Conservation (phyloP, 2,888 invertebrate species). For the Polylopha cassiicola region DNA sequence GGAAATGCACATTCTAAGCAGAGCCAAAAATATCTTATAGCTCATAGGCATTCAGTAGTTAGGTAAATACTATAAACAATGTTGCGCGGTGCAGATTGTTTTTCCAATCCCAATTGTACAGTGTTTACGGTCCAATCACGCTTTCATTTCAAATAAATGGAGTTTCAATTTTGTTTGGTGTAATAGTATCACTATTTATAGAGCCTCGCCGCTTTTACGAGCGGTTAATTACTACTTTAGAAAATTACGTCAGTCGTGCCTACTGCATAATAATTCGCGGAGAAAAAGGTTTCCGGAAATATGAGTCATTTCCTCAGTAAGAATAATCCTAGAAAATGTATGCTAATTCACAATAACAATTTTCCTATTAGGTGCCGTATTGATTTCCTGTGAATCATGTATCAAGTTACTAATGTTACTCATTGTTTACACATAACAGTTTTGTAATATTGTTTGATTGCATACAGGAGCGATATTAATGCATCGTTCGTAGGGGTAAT, state of each 20-base stretch:
- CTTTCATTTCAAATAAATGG: slow-evolving; percentile 31
- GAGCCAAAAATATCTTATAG: slow-evolving; percentile 49
- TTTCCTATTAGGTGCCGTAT: too few relatives aligned
- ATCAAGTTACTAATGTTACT: too few relatives aligned
- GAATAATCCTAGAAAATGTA: too few relatives aligned
- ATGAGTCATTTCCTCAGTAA: too few relatives aligned
- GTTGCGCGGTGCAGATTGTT: slow-evolving; percentile 14
- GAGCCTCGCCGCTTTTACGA: too few relatives aligned
- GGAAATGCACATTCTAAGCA: slow-evolving; percentile 53
- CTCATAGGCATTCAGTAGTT: slow-evolving; percentile 11
- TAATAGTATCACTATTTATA: too few relatives aligned
- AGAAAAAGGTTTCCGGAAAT: too few relatives aligned
- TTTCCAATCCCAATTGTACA: slow-evolving; percentile 32
- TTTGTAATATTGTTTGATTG: slow-evolving; percentile 12
- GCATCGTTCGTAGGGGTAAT: slow-evolving; percentile 2
- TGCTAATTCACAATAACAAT: too few relatives aligned
- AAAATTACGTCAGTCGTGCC: too few relatives aligned
- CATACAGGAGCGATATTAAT: slow-evolving; percentile 14
- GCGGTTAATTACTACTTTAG: too few relatives aligned
- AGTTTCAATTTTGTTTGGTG: slow-evolving; percentile 32
- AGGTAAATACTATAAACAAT: slow-evolving; percentile 9
- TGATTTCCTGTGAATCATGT: too few relatives aligned
- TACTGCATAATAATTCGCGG: too few relatives aligned
- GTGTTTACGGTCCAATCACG: slow-evolving; percentile 43
- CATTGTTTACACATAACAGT: slow-evolving; percentile 1